These are phyloP conservation scores for Chelon labrosus DNA, from an alignment of 2,797 vertebrate species.

Conservation along the genomic window DNA sequence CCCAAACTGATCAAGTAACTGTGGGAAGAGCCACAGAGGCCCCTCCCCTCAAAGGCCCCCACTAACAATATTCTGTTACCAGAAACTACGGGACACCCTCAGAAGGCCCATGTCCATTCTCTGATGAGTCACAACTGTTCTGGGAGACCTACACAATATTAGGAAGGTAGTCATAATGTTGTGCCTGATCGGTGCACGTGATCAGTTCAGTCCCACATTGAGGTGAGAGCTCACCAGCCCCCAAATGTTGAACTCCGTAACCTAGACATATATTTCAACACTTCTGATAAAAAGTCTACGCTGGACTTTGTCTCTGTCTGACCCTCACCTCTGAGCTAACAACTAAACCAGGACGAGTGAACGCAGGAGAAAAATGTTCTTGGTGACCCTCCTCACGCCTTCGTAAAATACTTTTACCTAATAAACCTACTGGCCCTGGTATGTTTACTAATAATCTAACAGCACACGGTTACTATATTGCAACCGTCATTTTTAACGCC, in stretches of 20 bases:
- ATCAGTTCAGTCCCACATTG: too few relatives aligned
- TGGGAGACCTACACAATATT: too few relatives aligned
- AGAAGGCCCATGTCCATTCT: too few relatives aligned
- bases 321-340: conserved; percentile 38
- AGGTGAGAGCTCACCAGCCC: conserved; percentile 20
- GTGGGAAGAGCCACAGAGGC: too few relatives aligned
- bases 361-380: background rate
- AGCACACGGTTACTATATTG: background rate
- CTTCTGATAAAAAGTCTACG: conserved; percentile 10
- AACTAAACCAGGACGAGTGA: conserved; percentile 9
- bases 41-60: too few relatives aligned
- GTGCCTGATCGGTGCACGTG: too few relatives aligned
- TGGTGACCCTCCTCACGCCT: background rate
- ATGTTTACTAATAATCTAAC: background rate
- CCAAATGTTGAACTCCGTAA: conserved; percentile 33
- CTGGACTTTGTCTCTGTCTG: conserved; percentile 50
- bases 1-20: too few relatives aligned
- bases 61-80: too few relatives aligned
- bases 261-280: conserved; percentile 36
- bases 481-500: background rate
- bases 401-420: background rate
- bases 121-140: too few relatives aligned
- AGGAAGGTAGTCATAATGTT: too few relatives aligned
- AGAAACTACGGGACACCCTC: too few relatives aligned
- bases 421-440: background rate